These are phyloP conservation scores for Spizaetus ornatus DNA, from an alignment of 2,113 vertebrate genomes.

Conservation along the genomic window DNA sequence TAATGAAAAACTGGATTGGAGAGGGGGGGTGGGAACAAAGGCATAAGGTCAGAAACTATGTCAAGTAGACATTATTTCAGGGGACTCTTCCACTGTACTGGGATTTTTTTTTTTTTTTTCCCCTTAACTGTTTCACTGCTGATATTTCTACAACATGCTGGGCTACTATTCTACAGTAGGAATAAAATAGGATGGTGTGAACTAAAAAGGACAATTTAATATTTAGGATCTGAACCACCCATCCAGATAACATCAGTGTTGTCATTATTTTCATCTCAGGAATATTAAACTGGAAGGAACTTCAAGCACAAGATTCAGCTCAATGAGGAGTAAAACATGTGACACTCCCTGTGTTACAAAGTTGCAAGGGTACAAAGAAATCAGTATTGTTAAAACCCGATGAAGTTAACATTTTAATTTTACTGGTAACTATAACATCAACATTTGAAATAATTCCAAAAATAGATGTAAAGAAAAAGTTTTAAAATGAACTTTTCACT, in stretches of 20 bases:
- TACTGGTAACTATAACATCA: background rate
- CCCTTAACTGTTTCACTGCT: background rate
- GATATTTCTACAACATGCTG: background rate
- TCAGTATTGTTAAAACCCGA: background rate
- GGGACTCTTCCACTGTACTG: background rate
- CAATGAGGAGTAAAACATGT: background rate
- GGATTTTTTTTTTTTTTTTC: background rate
- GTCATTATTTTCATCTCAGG: background rate
- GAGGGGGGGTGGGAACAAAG: background rate
- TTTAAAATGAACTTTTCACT: background rate
- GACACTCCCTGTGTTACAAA: background rate
- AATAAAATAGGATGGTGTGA: background rate
- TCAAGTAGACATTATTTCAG: background rate
- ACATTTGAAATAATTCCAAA: background rate
- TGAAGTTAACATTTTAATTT: background rate
- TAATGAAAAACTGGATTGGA: background rate
- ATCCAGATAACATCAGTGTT: background rate
- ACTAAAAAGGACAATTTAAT: background rate
- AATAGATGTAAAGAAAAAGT: background rate
- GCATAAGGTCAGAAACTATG: background rate
- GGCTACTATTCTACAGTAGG: background rate
- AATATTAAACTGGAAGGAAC: background rate
- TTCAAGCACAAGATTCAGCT: background rate
- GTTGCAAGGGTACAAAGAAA: background rate
- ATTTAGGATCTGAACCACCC: background rate